Conservation (phyloP, 2,113 vertebrate genomes). For the Sphyrna mokarran region DNA sequence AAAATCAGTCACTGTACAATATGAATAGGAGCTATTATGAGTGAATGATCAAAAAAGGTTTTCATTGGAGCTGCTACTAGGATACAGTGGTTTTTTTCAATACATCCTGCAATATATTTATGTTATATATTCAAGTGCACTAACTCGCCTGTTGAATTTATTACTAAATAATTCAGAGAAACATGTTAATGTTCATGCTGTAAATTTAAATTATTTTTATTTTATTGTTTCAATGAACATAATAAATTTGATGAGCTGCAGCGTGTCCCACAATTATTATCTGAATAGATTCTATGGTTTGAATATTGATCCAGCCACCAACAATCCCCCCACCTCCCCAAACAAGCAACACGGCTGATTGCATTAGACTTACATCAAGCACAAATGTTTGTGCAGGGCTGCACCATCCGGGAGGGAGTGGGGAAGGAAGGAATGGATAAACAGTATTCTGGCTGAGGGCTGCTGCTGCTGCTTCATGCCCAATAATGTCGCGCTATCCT, state of each 20-base stretch:
- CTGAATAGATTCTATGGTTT: conserved; percentile 1
- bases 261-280: neutral
- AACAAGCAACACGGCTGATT: conserved; percentile 25
- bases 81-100: neutral
- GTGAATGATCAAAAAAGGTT: neutral
- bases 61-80: neutral
- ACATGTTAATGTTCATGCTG: neutral
- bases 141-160: conserved; percentile 14
- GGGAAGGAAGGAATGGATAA: conserved; percentile 25
- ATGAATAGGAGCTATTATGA: conserved; percentile 30
- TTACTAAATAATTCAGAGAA: conserved; percentile 4
- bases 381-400: conserved; percentile 27
- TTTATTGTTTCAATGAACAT: neutral
- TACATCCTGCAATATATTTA: neutral
- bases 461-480: neutral
- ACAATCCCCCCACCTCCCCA: neutral
- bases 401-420: conserved; percentile 4
- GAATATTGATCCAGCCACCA: neutral
- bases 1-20: conserved; percentile 30
- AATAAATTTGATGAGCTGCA: neutral
- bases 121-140: neutral
- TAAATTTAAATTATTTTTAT: neutral
- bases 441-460: neutral
- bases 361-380: conserved; percentile 23
- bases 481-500: neutral